Conservation (phyloP, 2,113 vertebrate genomes). For the Deroptyus accipitrinus region DNA sequence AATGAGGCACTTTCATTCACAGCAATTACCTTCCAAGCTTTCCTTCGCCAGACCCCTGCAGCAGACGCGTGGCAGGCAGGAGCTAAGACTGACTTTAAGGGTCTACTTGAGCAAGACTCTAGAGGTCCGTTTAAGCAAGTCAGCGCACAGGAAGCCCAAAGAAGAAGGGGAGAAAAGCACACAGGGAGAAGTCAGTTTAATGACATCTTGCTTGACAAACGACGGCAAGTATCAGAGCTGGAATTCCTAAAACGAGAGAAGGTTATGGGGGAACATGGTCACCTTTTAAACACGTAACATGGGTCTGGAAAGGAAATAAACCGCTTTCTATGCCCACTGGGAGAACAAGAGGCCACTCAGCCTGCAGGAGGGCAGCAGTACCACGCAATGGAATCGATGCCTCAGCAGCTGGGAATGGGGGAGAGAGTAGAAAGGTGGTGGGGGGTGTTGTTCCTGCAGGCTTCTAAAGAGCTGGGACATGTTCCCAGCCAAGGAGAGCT, state of each 20-base stretch:
- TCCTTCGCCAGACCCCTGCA: too few species aligned
- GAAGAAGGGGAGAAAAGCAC: background rate
- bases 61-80: background rate
- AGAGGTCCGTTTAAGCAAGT: background rate
- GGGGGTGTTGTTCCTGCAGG: background rate
- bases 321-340: background rate
- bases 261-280: background rate
- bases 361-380: background rate
- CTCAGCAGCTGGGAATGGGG: background rate
- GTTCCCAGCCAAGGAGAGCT: background rate
- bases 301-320: conserved; percentile 21
- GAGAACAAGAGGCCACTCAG: background rate
- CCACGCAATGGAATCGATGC: background rate
- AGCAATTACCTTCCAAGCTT: too few species aligned
- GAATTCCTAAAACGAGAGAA: conserved; percentile 35
- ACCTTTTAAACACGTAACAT: background rate
- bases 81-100: background rate
- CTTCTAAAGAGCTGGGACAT: background rate
- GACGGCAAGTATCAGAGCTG: background rate
- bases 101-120: background rate
- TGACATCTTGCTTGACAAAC: conserved; percentile 47
- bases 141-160: background rate
- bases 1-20: too few species aligned
- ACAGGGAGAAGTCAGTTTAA: conserved; percentile 65
- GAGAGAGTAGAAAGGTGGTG: background rate